Evolutionary conservation across 2,113 vertebrate genomes (phyloP), one percentile per base, ranked within the genome.

Genomic region (Strigops habroptila): DNA sequence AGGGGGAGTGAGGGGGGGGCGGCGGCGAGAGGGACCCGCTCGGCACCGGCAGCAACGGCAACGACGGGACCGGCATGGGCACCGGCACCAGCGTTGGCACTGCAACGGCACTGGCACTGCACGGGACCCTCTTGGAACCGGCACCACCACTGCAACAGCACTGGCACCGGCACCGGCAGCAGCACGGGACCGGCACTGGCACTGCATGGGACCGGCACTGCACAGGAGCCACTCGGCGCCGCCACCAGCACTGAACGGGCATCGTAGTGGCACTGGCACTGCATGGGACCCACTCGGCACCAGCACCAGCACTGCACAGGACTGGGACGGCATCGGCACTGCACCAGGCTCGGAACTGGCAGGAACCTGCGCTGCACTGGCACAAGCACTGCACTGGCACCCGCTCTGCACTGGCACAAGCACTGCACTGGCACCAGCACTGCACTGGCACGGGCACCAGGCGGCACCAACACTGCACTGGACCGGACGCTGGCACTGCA

Each of bases 31-130:
- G 41, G 46, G 46, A 46, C 14, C 44, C 22, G 33, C 41, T 9
- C 33, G 14, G 62, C 22, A 21, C 39, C 24, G 46, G 25, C 14
- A 13, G 13, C 30, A 53, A 31, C 17, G 52, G 52, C 28, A 48
- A n/a, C n/a, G n/a, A 4, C 3, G 7, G 39, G 23, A n/a, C 14
- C 3, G 35, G 37, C 4, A 52, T 7, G 1, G 28, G 43, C 9
- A 28, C 39, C 25, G 76, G 35, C 6, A 12, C n/a, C n/a, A n/a
- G n/a, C n/a, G n/a, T n/a, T n/a, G n/a, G n/a, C n/a, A n/a, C n/a
- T n/a, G n/a, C n/a, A n/a, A n/a, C 6, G 23, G 43, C 19, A 33
- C 18, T 3, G 24, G 55, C 18, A 31, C 35, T 6, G 46, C 25
- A 24, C 15, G 18, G 59, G 30, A 46, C 51, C 49, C 48, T 23